These are phyloP conservation scores for Phoenoteleia sp. DNA, from an alignment of 2,888 invertebrate genomes.

Conservation along the genomic window DNA sequence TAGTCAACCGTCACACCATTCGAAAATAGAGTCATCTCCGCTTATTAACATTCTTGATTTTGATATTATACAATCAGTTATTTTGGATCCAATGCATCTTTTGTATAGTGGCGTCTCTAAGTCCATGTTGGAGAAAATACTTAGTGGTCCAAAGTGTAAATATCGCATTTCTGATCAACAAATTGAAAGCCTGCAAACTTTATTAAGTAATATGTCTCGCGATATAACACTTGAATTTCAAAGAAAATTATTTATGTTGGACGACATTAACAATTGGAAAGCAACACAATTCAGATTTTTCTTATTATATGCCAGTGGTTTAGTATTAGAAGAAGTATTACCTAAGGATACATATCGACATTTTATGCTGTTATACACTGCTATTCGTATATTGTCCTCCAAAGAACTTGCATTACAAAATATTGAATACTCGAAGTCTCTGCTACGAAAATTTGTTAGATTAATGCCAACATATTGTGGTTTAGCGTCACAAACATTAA, in stretches of 20 bases:
- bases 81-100: slow-evolving; percentile 27
- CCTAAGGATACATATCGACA: slow-evolving; percentile 3
- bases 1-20: not conserved
- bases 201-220: slow-evolving; percentile 10
- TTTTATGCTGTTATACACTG: slow-evolving; percentile 14
- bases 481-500: slow-evolving; percentile 8
- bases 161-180: slow-evolving; percentile 2
- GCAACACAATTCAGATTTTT: slow-evolving; percentile 29
- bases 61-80: slow-evolving; percentile 3
- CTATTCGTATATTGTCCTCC: slow-evolving; percentile 1
- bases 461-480: slow-evolving; percentile 17
- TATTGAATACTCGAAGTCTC: not conserved
- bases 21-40: slow-evolving; percentile 5
- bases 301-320: slow-evolving; percentile 23
- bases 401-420: slow-evolving; percentile 1
- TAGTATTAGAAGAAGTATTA: slow-evolving; percentile 7
- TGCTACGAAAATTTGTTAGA: slow-evolving; percentile 21
- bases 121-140: slow-evolving; percentile 1
- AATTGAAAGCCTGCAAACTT: not conserved
- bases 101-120: slow-evolving; percentile 15
- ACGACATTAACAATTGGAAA: slow-evolving; percentile 16
- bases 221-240: slow-evolving; percentile 23
- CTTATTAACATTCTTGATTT: slow-evolving; percentile 9
- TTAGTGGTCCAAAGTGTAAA: slow-evolving; percentile 11
- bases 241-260: slow-evolving; percentile 4